These are phyloP conservation scores for Tenualosa thibaudeaui DNA, from an alignment of 2,797 vertebrate genomes.

Conservation along the genomic window DNA sequence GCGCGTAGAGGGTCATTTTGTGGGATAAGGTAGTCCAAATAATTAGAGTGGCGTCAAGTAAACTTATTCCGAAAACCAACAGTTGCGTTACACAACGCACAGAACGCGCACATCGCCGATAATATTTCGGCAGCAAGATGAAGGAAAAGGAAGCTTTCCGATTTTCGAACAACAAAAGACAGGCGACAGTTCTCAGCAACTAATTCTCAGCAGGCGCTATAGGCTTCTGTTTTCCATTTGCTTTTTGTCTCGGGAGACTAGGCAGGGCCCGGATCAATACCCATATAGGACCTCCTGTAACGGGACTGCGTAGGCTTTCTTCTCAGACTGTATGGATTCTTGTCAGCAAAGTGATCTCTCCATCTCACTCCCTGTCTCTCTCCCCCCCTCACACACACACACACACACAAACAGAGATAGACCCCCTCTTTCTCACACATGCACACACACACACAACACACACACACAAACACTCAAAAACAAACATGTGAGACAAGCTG, in stretches of 20 bases:
- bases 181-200: constrained; percentile 7
- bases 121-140: not conserved
- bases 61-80: not conserved
- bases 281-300: constrained; percentile 19
- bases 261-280: constrained; percentile 39
- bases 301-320: not conserved
- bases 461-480: no score
- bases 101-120: not conserved
- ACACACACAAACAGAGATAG: no score
- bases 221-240: constrained; percentile 22
- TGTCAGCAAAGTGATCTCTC: constrained; percentile 13
- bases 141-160: not conserved
- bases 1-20: not conserved
- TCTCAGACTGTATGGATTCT: constrained; percentile 17
- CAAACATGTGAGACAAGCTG: not conserved
- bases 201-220: constrained; percentile 8
- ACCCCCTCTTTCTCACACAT: not conserved
- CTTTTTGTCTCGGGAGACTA: constrained; percentile 32
- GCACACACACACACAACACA: no score
- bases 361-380: not conserved
- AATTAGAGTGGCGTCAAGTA: not conserved
- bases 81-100: not conserved
- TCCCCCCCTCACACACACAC: not conserved
- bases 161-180: not conserved
- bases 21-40: not conserved